phyloP scores from a whole-genome alignment of 2,888 invertebrate genomes.

The Megaustenia siamemsis region DNA sequence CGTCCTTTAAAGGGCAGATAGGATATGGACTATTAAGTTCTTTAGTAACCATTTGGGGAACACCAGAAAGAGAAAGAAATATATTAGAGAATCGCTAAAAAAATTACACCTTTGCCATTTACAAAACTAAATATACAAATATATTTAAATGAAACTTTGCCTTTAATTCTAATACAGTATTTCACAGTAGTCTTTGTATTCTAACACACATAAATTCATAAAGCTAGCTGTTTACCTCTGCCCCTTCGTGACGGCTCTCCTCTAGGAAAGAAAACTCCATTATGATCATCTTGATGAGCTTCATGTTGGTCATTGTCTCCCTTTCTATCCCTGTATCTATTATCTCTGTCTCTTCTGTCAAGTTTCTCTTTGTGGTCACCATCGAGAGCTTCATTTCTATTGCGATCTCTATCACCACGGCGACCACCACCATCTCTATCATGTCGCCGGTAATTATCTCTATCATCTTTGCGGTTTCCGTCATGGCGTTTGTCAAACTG shows the following conservation, averaged over 20 bases:
- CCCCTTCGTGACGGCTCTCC: conserved; percentile 94
- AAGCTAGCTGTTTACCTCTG: conserved; percentile 81
- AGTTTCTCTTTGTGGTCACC: conserved; percentile 52
- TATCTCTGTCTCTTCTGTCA: conserved; percentile 51
- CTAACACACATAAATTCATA: too few relatives aligned
- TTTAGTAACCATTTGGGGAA: too few relatives aligned
- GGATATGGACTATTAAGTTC: too few relatives aligned
- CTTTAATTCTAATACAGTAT: too few relatives aligned
- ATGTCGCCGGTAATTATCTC: conserved; percentile 43
- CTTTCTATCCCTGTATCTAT: conserved; percentile 56
- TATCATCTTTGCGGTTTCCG: conserved; percentile 50
- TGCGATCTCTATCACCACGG: conserved; percentile 48
- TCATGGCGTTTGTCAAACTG: conserved; percentile 47
- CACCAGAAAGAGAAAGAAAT: too few relatives aligned
- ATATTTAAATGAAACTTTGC: too few relatives aligned
- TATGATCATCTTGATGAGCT: conserved; percentile 31
- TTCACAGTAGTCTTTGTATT: too few relatives aligned
- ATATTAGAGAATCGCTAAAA: too few relatives aligned
- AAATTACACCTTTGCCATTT: too few relatives aligned
- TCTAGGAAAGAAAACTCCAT: conserved; percentile 85
- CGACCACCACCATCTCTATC: conserved; percentile 39
- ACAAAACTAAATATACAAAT: too few relatives aligned
- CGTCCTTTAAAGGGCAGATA: too few relatives aligned
- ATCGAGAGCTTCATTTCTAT: conserved; percentile 53
- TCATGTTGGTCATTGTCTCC: conserved; percentile 54